Evolutionary conservation across 1,140 invertebrate species (phyloP).

Genomic region (Magallana gigas): DNA sequence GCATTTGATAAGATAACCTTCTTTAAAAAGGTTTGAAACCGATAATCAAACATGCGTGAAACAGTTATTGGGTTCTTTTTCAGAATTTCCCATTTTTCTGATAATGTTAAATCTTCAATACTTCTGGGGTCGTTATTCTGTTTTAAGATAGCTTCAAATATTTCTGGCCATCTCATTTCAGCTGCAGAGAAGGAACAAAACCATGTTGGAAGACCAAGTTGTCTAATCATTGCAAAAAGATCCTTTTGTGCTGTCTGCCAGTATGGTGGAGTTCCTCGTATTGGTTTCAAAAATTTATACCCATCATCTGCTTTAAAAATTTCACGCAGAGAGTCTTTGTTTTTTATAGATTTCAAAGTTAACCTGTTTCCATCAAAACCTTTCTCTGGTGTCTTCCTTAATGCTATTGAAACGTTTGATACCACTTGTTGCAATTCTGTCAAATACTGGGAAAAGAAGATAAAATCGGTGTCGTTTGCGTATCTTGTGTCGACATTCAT

Average conservation of each 20-base stretch:
- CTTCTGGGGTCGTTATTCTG: constrained; percentile 42
- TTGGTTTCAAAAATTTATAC: constrained; percentile 52
- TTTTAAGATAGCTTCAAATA: constrained; percentile 43
- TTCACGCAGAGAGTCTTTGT: neutral
- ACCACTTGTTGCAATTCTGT: constrained; percentile 20
- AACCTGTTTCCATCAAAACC: neutral
- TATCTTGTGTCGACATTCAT: constrained; percentile 35
- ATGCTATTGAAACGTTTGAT: constrained; percentile 38
- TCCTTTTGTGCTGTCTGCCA: constrained; percentile 54
- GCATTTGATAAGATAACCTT: constrained; percentile 40
- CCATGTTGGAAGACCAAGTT: no score
- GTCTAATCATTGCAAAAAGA: no score
- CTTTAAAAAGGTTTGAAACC: constrained; percentile 49
- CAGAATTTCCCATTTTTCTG: constrained; percentile 49
- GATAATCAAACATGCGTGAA: no score
- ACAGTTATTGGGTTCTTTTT: constrained; percentile 53
- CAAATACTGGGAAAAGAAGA: constrained; percentile 43
- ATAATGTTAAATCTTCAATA: constrained; percentile 46
- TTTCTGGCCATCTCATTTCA: no score
- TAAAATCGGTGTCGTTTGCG: constrained; percentile 26
- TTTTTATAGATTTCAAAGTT: constrained; percentile 6
- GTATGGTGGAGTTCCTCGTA: constrained; percentile 59
- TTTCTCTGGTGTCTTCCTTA: no score
- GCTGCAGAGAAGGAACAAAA: no score
- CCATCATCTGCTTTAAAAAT: constrained; percentile 53